phyloP scores from a whole-genome alignment of 2,113 vertebrate species.

The Cisticola juncidis region DNA sequence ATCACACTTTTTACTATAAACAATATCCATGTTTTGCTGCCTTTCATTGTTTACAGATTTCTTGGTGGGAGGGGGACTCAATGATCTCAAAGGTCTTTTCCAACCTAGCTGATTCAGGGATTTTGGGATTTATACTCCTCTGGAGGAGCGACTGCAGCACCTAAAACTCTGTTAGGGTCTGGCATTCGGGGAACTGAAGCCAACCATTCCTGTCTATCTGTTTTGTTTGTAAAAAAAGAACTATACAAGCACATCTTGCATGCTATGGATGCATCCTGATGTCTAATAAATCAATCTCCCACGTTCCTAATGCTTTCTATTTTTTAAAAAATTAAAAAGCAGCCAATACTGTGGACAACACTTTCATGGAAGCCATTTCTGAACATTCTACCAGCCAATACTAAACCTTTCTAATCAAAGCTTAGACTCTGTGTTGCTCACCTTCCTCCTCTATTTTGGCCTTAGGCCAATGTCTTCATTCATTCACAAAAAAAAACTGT shows the following conservation, averaged over 20 bases:
- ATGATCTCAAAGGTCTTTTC: not conserved
- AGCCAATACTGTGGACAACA: not conserved
- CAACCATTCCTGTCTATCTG: fast-evolving
- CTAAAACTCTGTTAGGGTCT: not conserved
- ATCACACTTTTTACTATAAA: no score
- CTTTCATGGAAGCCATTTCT: not conserved
- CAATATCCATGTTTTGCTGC: no score
- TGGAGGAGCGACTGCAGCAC: not conserved
- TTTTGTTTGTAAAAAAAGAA: not conserved
- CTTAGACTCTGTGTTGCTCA: not conserved
- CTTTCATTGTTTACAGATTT: no score
- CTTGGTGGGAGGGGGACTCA: no score
- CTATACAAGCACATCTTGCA: no score
- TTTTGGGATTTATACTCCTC: not conserved
- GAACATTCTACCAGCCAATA: not conserved
- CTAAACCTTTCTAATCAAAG: not conserved
- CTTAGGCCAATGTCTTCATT: not conserved
- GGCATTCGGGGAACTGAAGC: not conserved
- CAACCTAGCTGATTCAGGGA: not conserved
- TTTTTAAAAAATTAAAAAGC: not conserved
- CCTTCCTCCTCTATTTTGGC: not conserved
- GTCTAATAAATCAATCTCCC: not conserved
- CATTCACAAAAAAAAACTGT: not conserved
- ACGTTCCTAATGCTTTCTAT: not conserved
- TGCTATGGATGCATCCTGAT: fast-evolving